Percentiles rank a stretch among this genome's conserved stretches.
These are phyloP conservation scores for Oreohelix idahoensis DNA, from an alignment of 1,140 invertebrate genomes.

Conservation along the genomic window DNA sequence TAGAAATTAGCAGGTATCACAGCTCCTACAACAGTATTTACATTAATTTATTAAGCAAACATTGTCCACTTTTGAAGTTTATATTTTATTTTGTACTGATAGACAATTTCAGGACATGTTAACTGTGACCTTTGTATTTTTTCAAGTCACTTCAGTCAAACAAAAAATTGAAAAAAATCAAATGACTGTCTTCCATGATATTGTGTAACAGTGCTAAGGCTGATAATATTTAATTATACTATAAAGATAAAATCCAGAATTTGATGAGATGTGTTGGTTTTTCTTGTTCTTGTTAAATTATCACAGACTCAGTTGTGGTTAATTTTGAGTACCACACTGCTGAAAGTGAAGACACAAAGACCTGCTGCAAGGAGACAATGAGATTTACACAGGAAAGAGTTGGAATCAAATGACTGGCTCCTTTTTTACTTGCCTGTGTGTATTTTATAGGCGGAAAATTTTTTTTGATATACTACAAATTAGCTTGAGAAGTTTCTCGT, in stretches of 20 bases:
- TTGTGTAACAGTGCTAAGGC: constrained; percentile 33
- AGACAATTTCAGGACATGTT: neutral
- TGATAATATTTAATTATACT: constrained; percentile 26
- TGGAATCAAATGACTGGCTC: too few relatives aligned
- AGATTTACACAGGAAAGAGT: too few relatives aligned
- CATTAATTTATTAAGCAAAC: neutral
- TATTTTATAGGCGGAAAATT: too few relatives aligned
- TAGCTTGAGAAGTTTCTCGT: too few relatives aligned
- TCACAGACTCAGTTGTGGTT: neutral
- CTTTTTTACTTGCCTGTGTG: too few relatives aligned
- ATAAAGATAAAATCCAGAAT: constrained; percentile 9
- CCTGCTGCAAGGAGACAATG: too few relatives aligned
- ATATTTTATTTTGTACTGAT: neutral
- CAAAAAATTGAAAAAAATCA: constrained; percentile 20
- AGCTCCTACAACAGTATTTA: neutral
- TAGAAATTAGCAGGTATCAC: neutral
- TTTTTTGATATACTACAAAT: too few relatives aligned
- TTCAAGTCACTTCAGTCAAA: neutral
- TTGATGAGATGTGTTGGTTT: neutral
- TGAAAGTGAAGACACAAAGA: too few relatives aligned
- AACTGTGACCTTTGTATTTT: neutral
- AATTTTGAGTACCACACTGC: too few relatives aligned
- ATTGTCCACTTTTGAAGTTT: neutral
- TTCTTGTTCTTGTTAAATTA: neutral
- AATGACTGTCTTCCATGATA: constrained; percentile 37